Evolutionary conservation across 2,113 vertebrate genomes (phyloP).

Genomic region (Aythya baeri): DNA sequence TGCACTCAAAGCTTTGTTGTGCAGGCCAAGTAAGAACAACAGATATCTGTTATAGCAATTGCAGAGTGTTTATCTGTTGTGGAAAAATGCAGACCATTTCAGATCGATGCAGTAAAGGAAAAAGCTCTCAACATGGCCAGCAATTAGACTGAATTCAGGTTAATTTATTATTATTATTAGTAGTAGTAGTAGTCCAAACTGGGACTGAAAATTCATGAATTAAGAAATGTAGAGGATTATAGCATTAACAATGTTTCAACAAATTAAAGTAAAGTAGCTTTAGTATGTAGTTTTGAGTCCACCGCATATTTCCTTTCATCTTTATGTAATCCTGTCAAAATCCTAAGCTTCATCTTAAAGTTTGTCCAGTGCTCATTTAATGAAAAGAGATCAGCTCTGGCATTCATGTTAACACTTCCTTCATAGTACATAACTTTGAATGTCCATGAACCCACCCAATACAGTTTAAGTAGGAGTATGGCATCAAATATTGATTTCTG

Average conservation of each 20-base stretch:
- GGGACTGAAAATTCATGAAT: background rate
- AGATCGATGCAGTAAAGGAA: background rate
- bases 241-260: background rate
- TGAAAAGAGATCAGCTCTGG: background rate
- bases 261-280: background rate
- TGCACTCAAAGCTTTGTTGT: background rate
- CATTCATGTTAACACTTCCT: background rate
- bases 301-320: background rate
- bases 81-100: background rate
- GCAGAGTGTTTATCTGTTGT: background rate
- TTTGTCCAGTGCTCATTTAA: background rate
- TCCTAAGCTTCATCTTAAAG: background rate
- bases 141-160: background rate
- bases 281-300: background rate
- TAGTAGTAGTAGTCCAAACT: background rate
- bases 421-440: background rate
- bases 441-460: background rate
- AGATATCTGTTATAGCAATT: background rate
- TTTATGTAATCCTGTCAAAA: background rate
- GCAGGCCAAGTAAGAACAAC: background rate
- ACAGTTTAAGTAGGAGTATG: background rate
- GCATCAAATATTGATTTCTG: background rate
- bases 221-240: background rate
- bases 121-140: background rate
- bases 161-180: background rate